phyloP scores from a whole-genome alignment of 2,888 invertebrate species.

The Lasioglossum leucozonium region DNA sequence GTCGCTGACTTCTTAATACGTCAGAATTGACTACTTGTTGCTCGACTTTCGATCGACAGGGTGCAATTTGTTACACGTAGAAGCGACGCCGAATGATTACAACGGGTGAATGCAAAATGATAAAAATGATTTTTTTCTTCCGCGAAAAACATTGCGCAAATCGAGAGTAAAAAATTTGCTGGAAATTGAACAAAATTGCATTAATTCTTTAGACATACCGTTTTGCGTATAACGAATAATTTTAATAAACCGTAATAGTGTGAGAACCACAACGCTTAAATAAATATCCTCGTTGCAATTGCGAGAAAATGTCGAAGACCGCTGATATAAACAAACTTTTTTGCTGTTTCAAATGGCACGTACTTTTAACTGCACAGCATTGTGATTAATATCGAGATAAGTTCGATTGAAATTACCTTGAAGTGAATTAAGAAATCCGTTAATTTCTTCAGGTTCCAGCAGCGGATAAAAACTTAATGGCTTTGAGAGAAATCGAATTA shows the following conservation, averaged over 20 bases:
- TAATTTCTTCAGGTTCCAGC: background rate
- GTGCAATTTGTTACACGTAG: background rate
- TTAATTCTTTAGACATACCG: background rate
- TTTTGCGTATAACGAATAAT: background rate
- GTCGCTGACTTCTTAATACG: background rate
- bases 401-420: background rate
- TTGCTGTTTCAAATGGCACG: background rate
- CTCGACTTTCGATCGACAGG: background rate
- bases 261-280: background rate
- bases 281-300: background rate
- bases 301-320: background rate
- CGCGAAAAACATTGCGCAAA: background rate
- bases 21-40: background rate
- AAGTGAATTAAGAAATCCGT: background rate
- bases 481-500: constrained; percentile 6
- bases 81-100: background rate
- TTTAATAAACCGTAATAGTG: background rate
- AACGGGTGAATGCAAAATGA: background rate
- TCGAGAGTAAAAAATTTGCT: background rate
- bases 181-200: background rate
- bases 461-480: background rate
- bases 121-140: background rate
- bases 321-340: background rate
- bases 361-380: background rate
- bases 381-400: too few species aligned